Evolutionary conservation across 2,888 invertebrate genomes (phyloP), one percentile per base, ranked within the genome.

Genomic region (Xestobium rufovillosum): DNA sequence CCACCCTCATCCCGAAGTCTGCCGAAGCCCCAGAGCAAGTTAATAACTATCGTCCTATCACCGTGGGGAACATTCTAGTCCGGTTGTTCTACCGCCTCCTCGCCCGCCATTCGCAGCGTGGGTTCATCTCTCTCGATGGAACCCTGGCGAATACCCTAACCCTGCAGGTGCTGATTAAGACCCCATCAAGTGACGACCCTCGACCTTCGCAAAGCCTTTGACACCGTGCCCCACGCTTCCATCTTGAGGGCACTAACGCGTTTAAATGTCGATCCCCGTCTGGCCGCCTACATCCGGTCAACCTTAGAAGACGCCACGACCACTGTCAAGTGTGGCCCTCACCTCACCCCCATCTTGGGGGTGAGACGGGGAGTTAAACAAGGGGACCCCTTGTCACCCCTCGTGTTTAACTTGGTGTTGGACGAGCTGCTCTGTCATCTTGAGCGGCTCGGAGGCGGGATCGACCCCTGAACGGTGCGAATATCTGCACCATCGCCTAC

Each of bases 11-110:
- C 9, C 39, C 34, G 3, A 47, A 47, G 15, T 14, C 29, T 10
- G 23, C 6, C 6, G 41, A 34, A 3, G 39, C 35, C 11, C 32
- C 33, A 0, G 13, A 6, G 2, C 10, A 31, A 2, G 13, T 38
- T 1, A 27, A 35, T 6, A 43, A 38, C 2, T 49, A 46, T 43
- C 26, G 46, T 3, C 43, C 49, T 1, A 48, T 46, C 9, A 49
- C 48, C 1, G 38, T 49, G 0, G 29, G 42, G 12, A 44, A 44
- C 10, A 23, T 38, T 3, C 9, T 43, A 1, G 14, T 44, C 1
- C 26, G 44, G 10, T 6, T 48, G 3, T 15, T 42, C 9, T 30
- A 46, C n/a, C 34, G 34, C 4, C 36, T 44, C 4, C 10, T 47
- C 1, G 12, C 39, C 3, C 32, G 41, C 19, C 9, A 15, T 3